phyloP scores from a whole-genome alignment of 2,113 vertebrate species.

The Crotalus horridus region DNA sequence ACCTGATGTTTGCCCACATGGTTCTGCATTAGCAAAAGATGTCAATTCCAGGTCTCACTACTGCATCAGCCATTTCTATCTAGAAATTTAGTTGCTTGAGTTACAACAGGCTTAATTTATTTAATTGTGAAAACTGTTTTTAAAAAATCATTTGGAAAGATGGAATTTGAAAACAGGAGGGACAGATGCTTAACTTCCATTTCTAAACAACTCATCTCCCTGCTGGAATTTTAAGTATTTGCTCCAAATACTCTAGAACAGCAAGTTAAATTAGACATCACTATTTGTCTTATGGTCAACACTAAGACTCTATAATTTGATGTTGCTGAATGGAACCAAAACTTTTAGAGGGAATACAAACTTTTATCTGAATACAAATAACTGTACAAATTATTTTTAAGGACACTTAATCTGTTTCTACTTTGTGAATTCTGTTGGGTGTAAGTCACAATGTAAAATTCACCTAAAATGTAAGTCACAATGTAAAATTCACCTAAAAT shows the following conservation, averaged over 20 bases:
- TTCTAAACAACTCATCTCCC: not conserved
- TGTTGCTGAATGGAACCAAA: not conserved
- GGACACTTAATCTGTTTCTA: not conserved
- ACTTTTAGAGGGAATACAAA: not conserved
- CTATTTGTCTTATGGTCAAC: not conserved
- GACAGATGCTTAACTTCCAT: not conserved
- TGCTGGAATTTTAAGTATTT: not conserved
- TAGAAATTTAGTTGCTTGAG: not conserved
- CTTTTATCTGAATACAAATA: not conserved
- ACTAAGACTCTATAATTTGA: slow-evolving; percentile 8
- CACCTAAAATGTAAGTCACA: not conserved
- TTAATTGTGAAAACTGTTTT: not conserved
- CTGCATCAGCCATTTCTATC: not conserved
- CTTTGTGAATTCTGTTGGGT: not conserved
- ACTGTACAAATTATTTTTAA: not conserved
- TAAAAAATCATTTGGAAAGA: not conserved
- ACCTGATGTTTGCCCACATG: not conserved
- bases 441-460: not conserved
- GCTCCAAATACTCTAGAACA: not conserved
- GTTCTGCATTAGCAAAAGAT: not conserved
- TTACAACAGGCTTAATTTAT: not conserved
- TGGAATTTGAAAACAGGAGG: not conserved
- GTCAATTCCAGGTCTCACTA: not conserved
- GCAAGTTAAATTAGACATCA: not conserved
- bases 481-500: not conserved